Base-by-base conservation (phyloP, 2,888 invertebrate species). In the Cacoxenus indagator region DNA sequence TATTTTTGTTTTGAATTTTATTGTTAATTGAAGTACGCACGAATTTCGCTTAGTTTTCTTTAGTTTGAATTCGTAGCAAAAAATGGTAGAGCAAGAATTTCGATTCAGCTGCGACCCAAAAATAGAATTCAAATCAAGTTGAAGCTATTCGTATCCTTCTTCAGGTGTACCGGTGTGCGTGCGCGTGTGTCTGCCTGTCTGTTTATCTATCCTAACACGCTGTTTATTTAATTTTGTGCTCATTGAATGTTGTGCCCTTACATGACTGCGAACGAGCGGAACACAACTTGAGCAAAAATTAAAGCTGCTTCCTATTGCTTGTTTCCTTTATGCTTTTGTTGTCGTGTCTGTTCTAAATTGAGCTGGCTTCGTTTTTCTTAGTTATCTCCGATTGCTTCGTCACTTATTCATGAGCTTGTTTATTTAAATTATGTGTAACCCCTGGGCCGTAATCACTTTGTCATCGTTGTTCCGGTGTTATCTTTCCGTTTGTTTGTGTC, bases 171-270 rank as follows among this genome's bases (percentile, higher is more conserved):
- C n/a, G n/a, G 37, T 14, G 14, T 14, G 37, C 37, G 37, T 37
- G 5, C 14, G 37, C 14, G 1, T n/a, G 31, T 31, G 31, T 31
- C 6, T 9, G 31, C 6, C 48, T 48, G n/a, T 48, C 2, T 48
- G 51, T 51, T 17, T 22, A 19, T 9, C 9, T 22, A 22, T 19
- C 19, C 4, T 22, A 51, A 51, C 51, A 9, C 22, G 51, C 17
- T 51, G 51, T 51, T 51, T 51, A 51, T 51, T 51, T 51, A 51
- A 51, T 51, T 22, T 51, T 19, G 51, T 51, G 51, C 51, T 9
- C 51, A 51, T 17, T 22, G 19, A 51, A 5, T 43, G 19, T 9
- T 19, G 51, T 2, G 51, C 9, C 14, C 9, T 37, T 8, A 37
- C 9, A 11, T 37, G 37, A 37, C 9, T 37, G 5, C 37, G 14